Evolutionary conservation across 2,888 invertebrate species (phyloP).

Genomic region (Tetragnatha montana): DNA sequence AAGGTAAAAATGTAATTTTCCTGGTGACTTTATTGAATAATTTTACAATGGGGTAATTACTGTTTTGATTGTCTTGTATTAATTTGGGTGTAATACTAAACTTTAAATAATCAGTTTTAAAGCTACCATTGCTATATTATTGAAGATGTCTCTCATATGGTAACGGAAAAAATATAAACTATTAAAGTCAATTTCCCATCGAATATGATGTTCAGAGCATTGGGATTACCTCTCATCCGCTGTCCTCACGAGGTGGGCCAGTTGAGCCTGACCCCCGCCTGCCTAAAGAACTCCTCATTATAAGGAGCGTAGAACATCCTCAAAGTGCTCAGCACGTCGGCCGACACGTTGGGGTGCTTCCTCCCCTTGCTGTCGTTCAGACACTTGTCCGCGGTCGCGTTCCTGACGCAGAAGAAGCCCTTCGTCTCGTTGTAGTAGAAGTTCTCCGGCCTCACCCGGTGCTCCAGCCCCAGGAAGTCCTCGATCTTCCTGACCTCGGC

Average conservation of each 20-base stretch:
- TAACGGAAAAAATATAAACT: too few species aligned
- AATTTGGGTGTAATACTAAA: too few species aligned
- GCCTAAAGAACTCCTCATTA: conserved; percentile 93
- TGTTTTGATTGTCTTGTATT: too few species aligned
- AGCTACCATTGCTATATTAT: too few species aligned
- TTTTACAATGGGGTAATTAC: too few species aligned
- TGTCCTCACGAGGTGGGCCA: conserved; percentile 84
- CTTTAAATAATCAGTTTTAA: too few species aligned
- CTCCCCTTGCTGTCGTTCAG: conserved; percentile 90
- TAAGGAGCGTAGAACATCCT: conserved; percentile 91
- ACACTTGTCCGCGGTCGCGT: conserved; percentile 83
- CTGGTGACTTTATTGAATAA: too few species aligned
- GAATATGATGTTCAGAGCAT: too few species aligned
- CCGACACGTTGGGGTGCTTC: conserved; percentile 90
- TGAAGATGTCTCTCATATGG: too few species aligned
- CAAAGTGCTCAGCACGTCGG: conserved; percentile 85
- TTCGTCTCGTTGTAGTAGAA: conserved; percentile 98
- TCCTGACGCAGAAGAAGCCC: conserved; percentile 89
- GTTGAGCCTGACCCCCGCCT: conserved; percentile 92
- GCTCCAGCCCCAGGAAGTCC: conserved; percentile 86
- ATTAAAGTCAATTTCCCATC: too few species aligned
- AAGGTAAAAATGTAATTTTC: too few species aligned
- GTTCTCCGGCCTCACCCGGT: conserved; percentile 86
- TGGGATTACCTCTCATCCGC: too few species aligned
- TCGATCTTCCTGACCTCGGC: conserved; percentile 91